A percentile compares a stretch with the other conserved stretches of the same genome.
phyloP scores from a whole-genome alignment of 2,797 vertebrate genomes.

The Bradypus variegatus region DNA sequence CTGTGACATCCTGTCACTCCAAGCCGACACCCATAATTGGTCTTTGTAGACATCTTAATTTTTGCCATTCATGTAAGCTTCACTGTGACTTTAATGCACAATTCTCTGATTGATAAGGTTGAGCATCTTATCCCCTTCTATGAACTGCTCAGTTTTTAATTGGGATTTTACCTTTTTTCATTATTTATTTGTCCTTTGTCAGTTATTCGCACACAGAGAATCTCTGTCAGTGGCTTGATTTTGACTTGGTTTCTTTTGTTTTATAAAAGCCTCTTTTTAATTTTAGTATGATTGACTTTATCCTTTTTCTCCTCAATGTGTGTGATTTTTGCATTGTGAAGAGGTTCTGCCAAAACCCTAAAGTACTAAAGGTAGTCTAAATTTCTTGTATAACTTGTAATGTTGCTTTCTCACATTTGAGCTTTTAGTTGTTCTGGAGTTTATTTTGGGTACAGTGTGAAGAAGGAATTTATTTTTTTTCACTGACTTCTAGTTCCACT shows the following conservation, averaged over 20 bases:
- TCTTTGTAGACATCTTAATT: neutral
- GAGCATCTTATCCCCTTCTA: neutral
- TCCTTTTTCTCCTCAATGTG: neutral
- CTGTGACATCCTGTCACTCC: neutral
- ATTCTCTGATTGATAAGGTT: too few species aligned
- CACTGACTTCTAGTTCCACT: neutral
- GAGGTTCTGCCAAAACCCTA: too few species aligned
- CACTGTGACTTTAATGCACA: neutral
- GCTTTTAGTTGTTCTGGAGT: neutral
- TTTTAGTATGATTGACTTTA: neutral
- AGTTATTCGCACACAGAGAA: neutral
- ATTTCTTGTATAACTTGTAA: neutral
- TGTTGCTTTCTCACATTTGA: neutral
- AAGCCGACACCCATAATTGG: rapidly evolving
- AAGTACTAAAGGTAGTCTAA: neutral
- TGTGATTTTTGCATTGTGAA: neutral
- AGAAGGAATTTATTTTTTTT: neutral
- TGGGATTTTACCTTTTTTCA: neutral
- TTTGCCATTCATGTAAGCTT: rapidly evolving
- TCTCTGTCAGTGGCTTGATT: neutral
- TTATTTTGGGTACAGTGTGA: neutral
- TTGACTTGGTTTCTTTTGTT: neutral
- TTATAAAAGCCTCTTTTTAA: neutral
- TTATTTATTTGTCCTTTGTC: neutral
- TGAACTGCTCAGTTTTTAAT: neutral